These are phyloP conservation scores for Dallia pectoralis DNA, from an alignment of 2,797 vertebrate species.

Conservation along the genomic window DNA sequence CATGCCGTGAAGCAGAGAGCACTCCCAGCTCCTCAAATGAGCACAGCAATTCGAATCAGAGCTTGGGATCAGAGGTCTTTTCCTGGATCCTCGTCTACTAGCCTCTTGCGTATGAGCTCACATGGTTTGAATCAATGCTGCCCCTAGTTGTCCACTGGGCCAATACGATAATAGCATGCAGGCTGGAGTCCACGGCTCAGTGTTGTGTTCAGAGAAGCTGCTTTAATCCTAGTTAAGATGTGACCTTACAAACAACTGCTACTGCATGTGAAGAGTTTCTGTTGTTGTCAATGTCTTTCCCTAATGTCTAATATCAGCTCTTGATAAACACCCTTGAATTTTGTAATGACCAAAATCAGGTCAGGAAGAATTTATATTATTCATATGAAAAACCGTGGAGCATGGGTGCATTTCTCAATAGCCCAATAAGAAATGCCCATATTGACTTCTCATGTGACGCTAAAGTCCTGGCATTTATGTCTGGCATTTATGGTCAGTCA, in stretches of 20 bases:
- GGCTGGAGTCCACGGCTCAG: neutral
- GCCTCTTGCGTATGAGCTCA: slow-evolving; percentile 61
- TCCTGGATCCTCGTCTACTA: slow-evolving; percentile 52
- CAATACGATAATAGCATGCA: slow-evolving; percentile 44
- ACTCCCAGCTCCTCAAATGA: slow-evolving; percentile 41
- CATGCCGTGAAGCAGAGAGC: slow-evolving; percentile 50
- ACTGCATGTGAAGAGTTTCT: neutral
- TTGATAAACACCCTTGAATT: neutral
- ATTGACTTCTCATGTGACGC: slow-evolving; percentile 52
- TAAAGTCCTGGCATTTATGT: too few species aligned
- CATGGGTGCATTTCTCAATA: slow-evolving; percentile 38
- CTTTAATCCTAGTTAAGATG: neutral
- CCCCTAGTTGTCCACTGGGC: slow-evolving; percentile 53
- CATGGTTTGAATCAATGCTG: slow-evolving; percentile 75
- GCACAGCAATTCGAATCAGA: slow-evolving; percentile 66
- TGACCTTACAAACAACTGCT: neutral
- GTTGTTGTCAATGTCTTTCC: neutral
- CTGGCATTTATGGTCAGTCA: slow-evolving; percentile 63
- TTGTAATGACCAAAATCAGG: neutral
- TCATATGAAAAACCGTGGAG: neutral
- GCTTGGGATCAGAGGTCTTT: slow-evolving; percentile 71
- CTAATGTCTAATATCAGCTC: neutral
- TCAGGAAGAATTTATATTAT: neutral
- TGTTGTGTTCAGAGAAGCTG: neutral
- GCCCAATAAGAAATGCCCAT: slow-evolving; percentile 48